phyloP scores from a whole-genome alignment of 2,888 invertebrate genomes.

The Cheilosia variabilis region DNA sequence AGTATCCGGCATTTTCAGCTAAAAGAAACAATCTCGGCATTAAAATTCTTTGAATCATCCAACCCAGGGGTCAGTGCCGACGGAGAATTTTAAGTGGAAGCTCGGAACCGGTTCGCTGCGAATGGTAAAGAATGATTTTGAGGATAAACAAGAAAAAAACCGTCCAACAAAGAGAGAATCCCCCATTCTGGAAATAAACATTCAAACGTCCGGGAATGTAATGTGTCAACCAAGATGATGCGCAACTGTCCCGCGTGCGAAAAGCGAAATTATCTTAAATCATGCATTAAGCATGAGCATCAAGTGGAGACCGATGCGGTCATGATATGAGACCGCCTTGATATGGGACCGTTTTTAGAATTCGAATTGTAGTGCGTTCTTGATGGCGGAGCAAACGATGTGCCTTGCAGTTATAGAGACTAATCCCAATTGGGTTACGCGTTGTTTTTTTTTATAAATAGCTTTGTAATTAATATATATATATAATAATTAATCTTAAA shows the following conservation, averaged over 20 bases:
- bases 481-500: too few relatives aligned
- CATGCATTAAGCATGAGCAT: constrained; percentile 82
- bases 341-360: constrained; percentile 25
- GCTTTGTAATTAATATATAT: too few relatives aligned
- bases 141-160: not conserved
- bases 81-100: constrained; percentile 71
- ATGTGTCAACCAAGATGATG: constrained; percentile 65
- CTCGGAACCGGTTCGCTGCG: constrained; percentile 51
- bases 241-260: constrained; percentile 77
- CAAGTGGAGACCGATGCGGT: not conserved
- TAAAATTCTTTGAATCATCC: constrained; percentile 73
- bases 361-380: not conserved
- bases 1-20: constrained; percentile 57
- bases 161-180: constrained; percentile 32
- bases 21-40: constrained; percentile 70
- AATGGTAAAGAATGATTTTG: constrained; percentile 54
- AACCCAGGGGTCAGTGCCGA: constrained; percentile 39
- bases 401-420: not conserved
- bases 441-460: not conserved
- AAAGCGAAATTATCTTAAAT: constrained; percentile 79
- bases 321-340: constrained; percentile 7
- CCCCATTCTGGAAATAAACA: constrained; percentile 31
- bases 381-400: too few relatives aligned
- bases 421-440: not conserved
- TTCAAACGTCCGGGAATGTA: constrained; percentile 43